Base-by-base conservation (phyloP, 2,888 invertebrate genomes). In the Thymelicus acteon region DNA sequence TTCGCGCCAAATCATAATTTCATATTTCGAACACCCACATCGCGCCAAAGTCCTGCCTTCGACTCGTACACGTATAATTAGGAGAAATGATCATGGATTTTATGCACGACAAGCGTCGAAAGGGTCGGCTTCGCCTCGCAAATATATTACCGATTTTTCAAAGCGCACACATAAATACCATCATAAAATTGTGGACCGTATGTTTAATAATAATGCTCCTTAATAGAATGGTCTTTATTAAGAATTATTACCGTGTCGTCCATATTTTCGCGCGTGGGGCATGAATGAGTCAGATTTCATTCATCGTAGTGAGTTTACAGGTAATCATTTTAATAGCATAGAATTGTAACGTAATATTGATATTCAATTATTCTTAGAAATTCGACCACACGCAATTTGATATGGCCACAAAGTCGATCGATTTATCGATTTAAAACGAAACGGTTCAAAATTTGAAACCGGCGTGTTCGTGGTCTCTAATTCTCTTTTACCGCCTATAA, bases 401-500 rank as follows among this genome's bases (percentile, higher is more conserved):
- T 68, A 24, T 85, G 82, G 80, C 82, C 86, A 88, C 88, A 85
- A 86, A 90, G 91, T 91, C 86, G 90, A 87, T 89, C 93, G 88
- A 88, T 92, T 92, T 93, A 91, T 92, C 92, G 93, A 91, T 92
- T 88, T 90, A 89, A 90, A 92, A 93, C 88, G 88, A 92, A 92
- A 90, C 91, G 86, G 88, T 92, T 90, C 90, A 86, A 93, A 93
- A 93, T 92, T 93, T 91, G 86, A 91, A 91, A 91, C 87, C 91
- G 88, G 85, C 89, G 80, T 80, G 79, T 78, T 85, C 85, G 78
- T 85, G 77, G 86, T 89, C 93, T 93, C 92, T 93, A 93, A 93
- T 93, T 93, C 93, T 81, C 86, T 89, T 91, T 91, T 85, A 89
- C 92, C 93, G 93, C 91, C 92, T 92, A 91, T 93, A 93, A 93